Conservation (phyloP, 2,113 vertebrate species). For the Asarcornis scutulata region DNA sequence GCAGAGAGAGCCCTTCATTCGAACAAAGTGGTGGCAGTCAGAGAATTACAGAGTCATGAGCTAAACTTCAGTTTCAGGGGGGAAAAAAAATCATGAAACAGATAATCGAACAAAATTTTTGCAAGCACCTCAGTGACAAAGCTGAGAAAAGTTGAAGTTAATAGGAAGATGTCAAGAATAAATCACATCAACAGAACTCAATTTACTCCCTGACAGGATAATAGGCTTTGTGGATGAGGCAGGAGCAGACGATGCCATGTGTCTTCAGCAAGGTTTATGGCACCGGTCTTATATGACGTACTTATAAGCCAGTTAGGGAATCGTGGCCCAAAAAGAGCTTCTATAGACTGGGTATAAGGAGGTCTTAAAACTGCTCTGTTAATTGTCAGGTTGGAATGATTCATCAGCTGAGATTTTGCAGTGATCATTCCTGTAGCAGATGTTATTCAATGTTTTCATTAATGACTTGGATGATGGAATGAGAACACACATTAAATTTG, state of each 20-base stretch:
- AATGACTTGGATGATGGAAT: slow-evolving; percentile 46
- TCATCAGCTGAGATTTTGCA: slow-evolving; percentile 53
- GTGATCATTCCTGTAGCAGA: slow-evolving; percentile 39
- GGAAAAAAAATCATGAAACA: background rate
- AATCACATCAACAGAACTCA: background rate
- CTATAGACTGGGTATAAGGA: background rate
- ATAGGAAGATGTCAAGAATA: slow-evolving; percentile 18
- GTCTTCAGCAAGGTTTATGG: slow-evolving; percentile 2
- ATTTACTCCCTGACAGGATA: slow-evolving; percentile 37
- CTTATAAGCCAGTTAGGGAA: background rate
- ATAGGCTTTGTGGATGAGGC: slow-evolving; percentile 2
- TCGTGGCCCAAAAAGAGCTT: background rate
- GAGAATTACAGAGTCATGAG: background rate
- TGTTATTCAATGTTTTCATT: slow-evolving; percentile 61
- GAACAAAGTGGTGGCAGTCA: background rate
- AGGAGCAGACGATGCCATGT: background rate
- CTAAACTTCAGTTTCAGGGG: background rate
- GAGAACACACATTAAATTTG: slow-evolving; percentile 51
- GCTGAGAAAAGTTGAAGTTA: background rate
- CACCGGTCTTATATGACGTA: background rate
- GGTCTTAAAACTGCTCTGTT: slow-evolving; percentile 36
- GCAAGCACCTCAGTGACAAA: background rate
- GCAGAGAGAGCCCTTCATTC: background rate
- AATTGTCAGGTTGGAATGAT: slow-evolving; percentile 36
- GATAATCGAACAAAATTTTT: background rate